Percentiles rank a stretch among this genome's conserved stretches.
phyloP scores from a whole-genome alignment of 2,797 vertebrate genomes.

The Alcedo quadribrachys region DNA sequence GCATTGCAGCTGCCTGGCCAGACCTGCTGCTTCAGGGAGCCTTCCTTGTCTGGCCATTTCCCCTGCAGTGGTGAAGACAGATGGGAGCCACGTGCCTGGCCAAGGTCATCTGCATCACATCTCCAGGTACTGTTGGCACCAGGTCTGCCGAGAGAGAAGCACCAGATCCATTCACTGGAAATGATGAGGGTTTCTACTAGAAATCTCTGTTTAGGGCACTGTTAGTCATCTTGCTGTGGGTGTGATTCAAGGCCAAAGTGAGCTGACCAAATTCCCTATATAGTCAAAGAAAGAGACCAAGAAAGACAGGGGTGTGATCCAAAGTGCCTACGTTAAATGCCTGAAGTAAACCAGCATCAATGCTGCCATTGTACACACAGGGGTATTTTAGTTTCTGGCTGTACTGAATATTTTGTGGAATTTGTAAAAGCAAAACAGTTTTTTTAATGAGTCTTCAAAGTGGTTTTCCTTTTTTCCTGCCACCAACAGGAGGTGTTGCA shows the following conservation, averaged over 20 bases:
- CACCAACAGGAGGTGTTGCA: background rate
- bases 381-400: conserved; percentile 27
- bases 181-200: background rate
- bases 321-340: background rate
- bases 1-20: background rate
- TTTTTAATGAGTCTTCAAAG: conserved; percentile 36
- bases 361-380: conserved; percentile 14
- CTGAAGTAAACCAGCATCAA: conserved; percentile 17
- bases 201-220: conserved; percentile 27
- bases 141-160: background rate
- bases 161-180: background rate
- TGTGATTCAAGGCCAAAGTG: conserved; percentile 47
- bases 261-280: conserved; percentile 65
- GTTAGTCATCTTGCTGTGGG: conserved; percentile 58
- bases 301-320: conserved; percentile 5
- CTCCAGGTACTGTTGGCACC: background rate
- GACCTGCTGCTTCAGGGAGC: background rate
- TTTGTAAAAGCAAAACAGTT: conserved; percentile 15
- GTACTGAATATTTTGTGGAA: background rate
- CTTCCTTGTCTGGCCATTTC: background rate
- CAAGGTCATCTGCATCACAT: background rate
- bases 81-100: background rate
- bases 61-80: background rate
- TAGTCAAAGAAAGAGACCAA: conserved; percentile 50
- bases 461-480: background rate